Evolutionary conservation across 1,140 invertebrate species (phyloP).

Genomic region (Scaptomyza graminum): DNA sequence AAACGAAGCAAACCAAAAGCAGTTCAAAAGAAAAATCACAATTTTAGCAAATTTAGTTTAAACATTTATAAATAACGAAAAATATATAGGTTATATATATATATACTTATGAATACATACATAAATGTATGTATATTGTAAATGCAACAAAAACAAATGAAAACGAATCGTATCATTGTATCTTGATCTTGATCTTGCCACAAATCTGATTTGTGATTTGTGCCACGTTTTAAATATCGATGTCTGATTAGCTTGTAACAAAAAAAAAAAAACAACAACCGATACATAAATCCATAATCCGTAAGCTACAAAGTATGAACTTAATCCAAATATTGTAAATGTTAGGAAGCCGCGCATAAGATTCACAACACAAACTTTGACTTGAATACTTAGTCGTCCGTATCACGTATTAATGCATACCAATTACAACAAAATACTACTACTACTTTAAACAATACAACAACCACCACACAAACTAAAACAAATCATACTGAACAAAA

Average conservation of each 20-base stretch:
- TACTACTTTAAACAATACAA: constrained; percentile 21
- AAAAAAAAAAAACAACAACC: constrained; percentile 51
- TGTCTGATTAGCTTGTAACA: constrained; percentile 79
- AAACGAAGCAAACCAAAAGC: constrained; percentile 80
- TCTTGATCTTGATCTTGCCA: constrained; percentile 80
- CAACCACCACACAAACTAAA: constrained; percentile 13
- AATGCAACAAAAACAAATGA: constrained; percentile 39
- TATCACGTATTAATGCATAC: constrained; percentile 61
- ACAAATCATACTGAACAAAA: constrained; percentile 15
- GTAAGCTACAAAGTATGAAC: constrained; percentile 61
- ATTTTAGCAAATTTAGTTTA: constrained; percentile 81
- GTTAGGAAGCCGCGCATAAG: constrained; percentile 43
- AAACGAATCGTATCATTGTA: constrained; percentile 80
- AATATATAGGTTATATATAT: constrained; percentile 57
- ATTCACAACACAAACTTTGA: constrained; percentile 42
- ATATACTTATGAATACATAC: constrained; percentile 48
- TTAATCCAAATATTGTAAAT: constrained; percentile 65
- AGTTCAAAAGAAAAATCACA: constrained; percentile 73
- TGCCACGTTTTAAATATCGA: constrained; percentile 82
- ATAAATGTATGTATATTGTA: constrained; percentile 3
- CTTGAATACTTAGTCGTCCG: constrained; percentile 28
- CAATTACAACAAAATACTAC: constrained; percentile 64
- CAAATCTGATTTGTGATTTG: constrained; percentile 81
- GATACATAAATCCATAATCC: constrained; percentile 53
- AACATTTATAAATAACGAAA: constrained; percentile 72